Percentiles rank a stretch among this genome's conserved stretches.
Conservation (phyloP, 2,797 vertebrate genomes). For the Peromyscus nudipes region DNA sequence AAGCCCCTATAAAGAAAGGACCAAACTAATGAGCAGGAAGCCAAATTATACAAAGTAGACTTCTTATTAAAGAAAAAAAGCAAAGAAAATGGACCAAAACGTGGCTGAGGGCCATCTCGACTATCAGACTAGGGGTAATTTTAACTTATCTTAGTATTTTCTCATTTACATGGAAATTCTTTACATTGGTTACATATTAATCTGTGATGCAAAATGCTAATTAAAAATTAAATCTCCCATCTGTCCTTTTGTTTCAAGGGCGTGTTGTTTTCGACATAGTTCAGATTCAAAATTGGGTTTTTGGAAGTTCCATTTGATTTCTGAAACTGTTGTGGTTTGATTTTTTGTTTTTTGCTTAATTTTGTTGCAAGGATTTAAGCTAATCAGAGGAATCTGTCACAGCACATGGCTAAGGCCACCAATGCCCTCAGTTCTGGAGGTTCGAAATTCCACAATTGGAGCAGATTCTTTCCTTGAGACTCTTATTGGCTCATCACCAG, state of each 20-base stretch:
- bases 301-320: slow-evolving; percentile 71
- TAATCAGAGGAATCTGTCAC: slow-evolving; percentile 68
- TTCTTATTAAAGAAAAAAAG: not conserved
- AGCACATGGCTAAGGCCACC: not conserved
- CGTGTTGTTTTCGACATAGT: slow-evolving; percentile 16
- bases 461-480: not conserved
- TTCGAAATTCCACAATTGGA: not conserved
- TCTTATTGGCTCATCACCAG: slow-evolving; percentile 36
- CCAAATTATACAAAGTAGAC: not conserved
- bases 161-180: slow-evolving; percentile 49
- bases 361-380: slow-evolving; percentile 66
- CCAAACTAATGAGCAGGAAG: not conserved
- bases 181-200: not conserved
- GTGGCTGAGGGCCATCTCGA: not conserved
- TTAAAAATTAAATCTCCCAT: slow-evolving; percentile 64
- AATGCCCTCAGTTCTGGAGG: slow-evolving; percentile 10
- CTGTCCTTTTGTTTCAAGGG: slow-evolving; percentile 49
- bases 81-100: slow-evolving; percentile 38
- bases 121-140: not conserved
- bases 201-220: slow-evolving; percentile 20
- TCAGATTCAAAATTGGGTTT: slow-evolving; percentile 60
- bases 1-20: not conserved
- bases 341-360: slow-evolving; percentile 53
- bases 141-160: slow-evolving; percentile 58
- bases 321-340: not conserved